These are phyloP conservation scores for Himalopsyche japonica DNA, from an alignment of 2,888 invertebrate genomes.

Conservation along the genomic window DNA sequence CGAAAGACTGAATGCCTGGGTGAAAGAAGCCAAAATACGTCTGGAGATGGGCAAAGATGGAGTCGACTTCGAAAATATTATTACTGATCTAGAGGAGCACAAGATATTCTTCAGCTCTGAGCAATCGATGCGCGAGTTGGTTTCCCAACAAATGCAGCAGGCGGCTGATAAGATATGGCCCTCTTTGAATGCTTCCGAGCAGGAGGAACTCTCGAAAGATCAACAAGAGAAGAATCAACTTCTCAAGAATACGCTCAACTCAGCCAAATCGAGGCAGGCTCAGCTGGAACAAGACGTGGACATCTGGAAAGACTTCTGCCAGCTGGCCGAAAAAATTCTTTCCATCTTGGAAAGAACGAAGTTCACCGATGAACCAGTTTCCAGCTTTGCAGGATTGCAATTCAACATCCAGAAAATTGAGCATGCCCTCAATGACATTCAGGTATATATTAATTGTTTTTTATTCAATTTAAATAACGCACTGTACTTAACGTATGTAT, in stretches of 20 bases:
- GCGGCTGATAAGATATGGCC: conserved; percentile 89
- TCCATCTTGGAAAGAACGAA: conserved; percentile 74
- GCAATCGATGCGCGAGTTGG: conserved; percentile 74
- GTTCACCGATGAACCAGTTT: conserved; percentile 78
- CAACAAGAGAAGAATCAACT: conserved; percentile 80
- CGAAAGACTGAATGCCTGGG: conserved; percentile 80
- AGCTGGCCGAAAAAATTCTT: conserved; percentile 75
- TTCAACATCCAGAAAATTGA: conserved; percentile 82
- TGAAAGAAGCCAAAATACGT: conserved; percentile 78
- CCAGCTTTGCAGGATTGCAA: conserved; percentile 79
- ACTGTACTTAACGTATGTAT: neutral
- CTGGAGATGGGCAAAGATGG: conserved; percentile 80
- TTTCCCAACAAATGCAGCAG: conserved; percentile 80
- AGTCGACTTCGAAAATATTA: conserved; percentile 84
- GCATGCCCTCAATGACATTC: conserved; percentile 73
- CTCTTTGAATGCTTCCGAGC: conserved; percentile 77
- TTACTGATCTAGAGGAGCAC: conserved; percentile 82
- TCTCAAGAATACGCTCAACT: conserved; percentile 79
- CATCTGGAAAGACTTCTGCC: conserved; percentile 84
- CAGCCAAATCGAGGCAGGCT: conserved; percentile 79
- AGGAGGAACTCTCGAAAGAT: conserved; percentile 80
- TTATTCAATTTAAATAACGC: neutral
- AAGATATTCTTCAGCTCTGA: conserved; percentile 84
- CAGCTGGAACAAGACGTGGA: conserved; percentile 80
- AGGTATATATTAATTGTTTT: conserved; percentile 53